Evolutionary conservation across 2,888 invertebrate genomes (phyloP).

Genomic region (Schizotus pectinicornis): DNA sequence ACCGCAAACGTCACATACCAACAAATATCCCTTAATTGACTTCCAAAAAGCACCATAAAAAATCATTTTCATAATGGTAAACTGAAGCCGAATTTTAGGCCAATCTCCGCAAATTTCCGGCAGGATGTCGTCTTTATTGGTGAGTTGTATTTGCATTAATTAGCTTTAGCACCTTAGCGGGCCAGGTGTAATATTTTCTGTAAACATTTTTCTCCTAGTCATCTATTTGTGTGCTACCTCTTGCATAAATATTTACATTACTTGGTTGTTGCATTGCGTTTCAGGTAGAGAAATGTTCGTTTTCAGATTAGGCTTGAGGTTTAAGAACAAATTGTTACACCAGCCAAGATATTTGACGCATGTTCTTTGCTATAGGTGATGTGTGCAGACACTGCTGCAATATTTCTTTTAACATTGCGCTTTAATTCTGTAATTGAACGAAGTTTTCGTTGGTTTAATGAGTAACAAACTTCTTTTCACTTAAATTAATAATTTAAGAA

Average conservation of each 20-base stretch:
- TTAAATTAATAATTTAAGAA: too few species aligned
- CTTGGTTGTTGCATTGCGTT: too few species aligned
- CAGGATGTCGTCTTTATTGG: slow-evolving; percentile 14
- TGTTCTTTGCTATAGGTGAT: too few species aligned
- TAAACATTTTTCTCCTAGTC: slow-evolving; percentile 2
- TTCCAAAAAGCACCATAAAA: slow-evolving; percentile 4
- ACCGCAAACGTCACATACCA: neutral
- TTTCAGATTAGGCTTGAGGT: too few species aligned
- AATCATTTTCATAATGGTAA: slow-evolving; percentile 18
- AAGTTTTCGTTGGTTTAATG: too few species aligned
- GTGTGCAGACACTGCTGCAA: too few species aligned
- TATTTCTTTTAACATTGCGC: too few species aligned
- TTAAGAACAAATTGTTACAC: too few species aligned
- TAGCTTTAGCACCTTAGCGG: neutral
- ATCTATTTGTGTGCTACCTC: slow-evolving; percentile 12
- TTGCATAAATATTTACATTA: slow-evolving; percentile 19
- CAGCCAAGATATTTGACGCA: too few species aligned
- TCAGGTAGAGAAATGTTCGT: too few species aligned
- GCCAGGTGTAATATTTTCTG: slow-evolving; percentile 1
- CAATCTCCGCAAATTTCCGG: neutral
- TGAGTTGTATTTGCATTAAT: slow-evolving; percentile 8
- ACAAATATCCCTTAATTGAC: neutral
- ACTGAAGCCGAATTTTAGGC: slow-evolving; percentile 13
- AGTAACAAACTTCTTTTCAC: too few species aligned
- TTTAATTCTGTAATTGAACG: too few species aligned